Evolutionary conservation across 2,888 invertebrate genomes (phyloP), one percentile per base, ranked within the genome.

Genomic region (Ischnura elegans): DNA sequence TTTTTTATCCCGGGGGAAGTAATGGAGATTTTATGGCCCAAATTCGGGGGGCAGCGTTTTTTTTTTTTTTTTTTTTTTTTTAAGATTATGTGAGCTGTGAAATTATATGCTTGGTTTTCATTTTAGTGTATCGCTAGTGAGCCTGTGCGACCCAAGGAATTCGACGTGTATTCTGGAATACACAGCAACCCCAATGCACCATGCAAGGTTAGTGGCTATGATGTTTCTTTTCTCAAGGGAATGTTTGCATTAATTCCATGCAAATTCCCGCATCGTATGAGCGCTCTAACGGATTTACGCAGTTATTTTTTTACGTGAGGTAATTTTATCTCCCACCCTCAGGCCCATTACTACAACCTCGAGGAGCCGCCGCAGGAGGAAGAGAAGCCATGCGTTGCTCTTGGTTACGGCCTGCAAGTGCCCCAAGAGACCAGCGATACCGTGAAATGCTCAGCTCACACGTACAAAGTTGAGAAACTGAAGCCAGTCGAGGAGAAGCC

Each of bases 401-500:
- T 55, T n/a, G 90, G 90, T 25, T 42, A 61, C 4, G 43, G 43
- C 42, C 61, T 90, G 25, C 51, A 43, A 25, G 66, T 61, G n/a
- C 90, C 90, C 16, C 36, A 19, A 8, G n/a, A 36, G 43, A 13
- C 2, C 4, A 5, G 13, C 0, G 43, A 61, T 25, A 3, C n/a
- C 10, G 36, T n/a, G 8, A 0, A 76, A 6, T 90, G 21, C 66
- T 43, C 90, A n/a, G 36, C 90, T 43, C 90, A 90, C 66, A 13
- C 42, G 42, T 90, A 90, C 90, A 25, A 90, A 43, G 90, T 90
- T n/a, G 61, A 45, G 42, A 36, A 21, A 61, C 25, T 61, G 16
- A 36, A 36, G 10, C 76, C 76, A 8, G 29, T 1, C 10, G 5
- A 29, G 13, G 10, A 36, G 36, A 8, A 36, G 5, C 6, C 0